Evolutionary conservation across 2,797 vertebrate genomes (phyloP), one percentile per base, ranked within the genome.

Genomic region (Onychomys arenicola): DNA sequence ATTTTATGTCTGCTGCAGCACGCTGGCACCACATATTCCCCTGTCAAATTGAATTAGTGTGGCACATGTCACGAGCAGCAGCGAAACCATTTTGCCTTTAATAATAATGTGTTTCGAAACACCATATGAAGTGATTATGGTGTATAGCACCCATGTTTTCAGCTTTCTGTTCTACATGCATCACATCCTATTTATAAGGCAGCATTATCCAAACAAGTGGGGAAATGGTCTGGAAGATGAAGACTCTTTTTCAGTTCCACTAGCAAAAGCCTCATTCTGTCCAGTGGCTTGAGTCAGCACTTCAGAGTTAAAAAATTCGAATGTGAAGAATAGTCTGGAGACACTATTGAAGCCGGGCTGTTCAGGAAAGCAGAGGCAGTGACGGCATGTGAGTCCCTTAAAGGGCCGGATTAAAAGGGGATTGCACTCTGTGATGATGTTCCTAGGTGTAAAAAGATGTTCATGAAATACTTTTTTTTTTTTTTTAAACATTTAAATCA

Each of bases 21-120:
- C 63, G 83, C 37, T 16, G 40, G 21, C 19, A 7, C 16, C 34
- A 57, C 29, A 67, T 91, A 81, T 94, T 76, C 91, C 84, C 82
- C 40, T 92, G 77, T 92, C 90, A 93, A 25, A 65, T 32, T 49
- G 84, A 93, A 75, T 97, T 96, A 93, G 86, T 93, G 52, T 75
- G 32, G 52, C 63, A 11, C 32, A 43, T 71, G 40, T 76, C 78
- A n/a, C 14, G 65, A 75, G 25, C 27, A n/a, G 17, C 37, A 83
- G 93, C 77, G 90, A 94, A 91, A 82, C 92, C 82, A 37, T 88
- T 92, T 89, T 95, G 43, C 71, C 32, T n/a, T 96, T 96, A 83
- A 94, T 92, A 82, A 65, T 84, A 95, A 93, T 55, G 77, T 69
- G 12, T 71, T 82, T 82, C 13, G n/a, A 34, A 77, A 63, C 94